phyloP scores from a whole-genome alignment of 2,113 vertebrate genomes.

The Mesitornis unicolor region DNA sequence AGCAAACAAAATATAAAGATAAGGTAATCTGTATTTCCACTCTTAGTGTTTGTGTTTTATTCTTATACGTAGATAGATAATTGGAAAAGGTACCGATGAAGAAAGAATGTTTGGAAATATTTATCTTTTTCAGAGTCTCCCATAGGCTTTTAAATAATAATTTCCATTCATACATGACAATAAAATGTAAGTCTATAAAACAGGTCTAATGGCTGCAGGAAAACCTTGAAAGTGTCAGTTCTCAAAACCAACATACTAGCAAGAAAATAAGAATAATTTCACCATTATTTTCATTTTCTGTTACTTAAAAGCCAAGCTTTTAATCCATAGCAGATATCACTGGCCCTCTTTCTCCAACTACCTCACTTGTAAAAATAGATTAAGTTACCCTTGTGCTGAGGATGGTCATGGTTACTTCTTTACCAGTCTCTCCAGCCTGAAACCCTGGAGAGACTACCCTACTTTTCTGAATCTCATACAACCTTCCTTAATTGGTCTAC shows the following conservation, averaged over 20 bases:
- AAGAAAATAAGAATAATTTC: not conserved
- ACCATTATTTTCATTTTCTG: not conserved
- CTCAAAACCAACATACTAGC: not conserved
- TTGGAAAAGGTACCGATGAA: not conserved
- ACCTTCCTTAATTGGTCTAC: not conserved
- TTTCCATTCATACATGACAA: not conserved
- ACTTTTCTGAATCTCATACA: not conserved
- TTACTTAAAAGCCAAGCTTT: not conserved
- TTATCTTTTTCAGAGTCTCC: not conserved
- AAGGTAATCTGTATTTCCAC: not conserved
- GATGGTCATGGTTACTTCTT: not conserved
- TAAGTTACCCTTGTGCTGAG: not conserved
- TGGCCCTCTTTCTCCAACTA: not conserved
- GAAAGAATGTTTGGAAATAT: not conserved
- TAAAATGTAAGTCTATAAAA: not conserved
- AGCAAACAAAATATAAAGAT: conserved; percentile 42
- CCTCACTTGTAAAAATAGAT: accelerated
- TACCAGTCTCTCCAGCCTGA: not conserved
- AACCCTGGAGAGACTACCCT: not conserved
- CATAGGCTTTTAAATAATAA: not conserved
- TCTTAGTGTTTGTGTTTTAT: not conserved
- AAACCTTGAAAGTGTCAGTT: not conserved
- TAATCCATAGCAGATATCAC: not conserved
- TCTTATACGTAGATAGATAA: not conserved
- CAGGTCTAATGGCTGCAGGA: not conserved